Evolutionary conservation across 2,888 invertebrate genomes (phyloP), one percentile per base, ranked within the genome.

Genomic region (Netelia inedita): DNA sequence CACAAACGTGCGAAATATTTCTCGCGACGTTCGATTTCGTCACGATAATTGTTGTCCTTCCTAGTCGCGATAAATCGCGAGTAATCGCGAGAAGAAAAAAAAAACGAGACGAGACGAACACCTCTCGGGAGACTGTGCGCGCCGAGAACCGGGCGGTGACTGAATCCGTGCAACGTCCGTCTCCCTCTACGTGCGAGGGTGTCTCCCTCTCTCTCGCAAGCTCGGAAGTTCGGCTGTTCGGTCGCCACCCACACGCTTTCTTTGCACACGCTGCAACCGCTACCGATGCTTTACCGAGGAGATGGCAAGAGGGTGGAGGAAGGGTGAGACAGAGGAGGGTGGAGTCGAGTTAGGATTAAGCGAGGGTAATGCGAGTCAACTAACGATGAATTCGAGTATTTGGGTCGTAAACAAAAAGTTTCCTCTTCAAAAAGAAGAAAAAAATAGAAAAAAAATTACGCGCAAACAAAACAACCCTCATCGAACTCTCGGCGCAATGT

Each of bases 61-160:
- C 28, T 28, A 6, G 28, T 28, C 28, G 28, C 65, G 80, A 71
- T 65, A 74, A 75, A 72, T 71, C 76, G 46, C 68, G 69, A 75
- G 61, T 55, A 28, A 76, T 55, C 71, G 71, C 28, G 71, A 66
- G 28, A 79, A 76, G 82, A 21, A 57, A 1, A 14, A 23, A 28
- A 61, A 59, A 59, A 59, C 23, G 82, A 61, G 81, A 50, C 82
- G 75, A 85, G 85, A 87, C 66, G 72, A 79, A 85, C 85, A 82
- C 85, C 80, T 88, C 85, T 87, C 87, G 82, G 5, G 83, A 88
- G 86, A 92, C 90, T 90, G 91, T 91, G 89, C 93, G 93, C 93
- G 91, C 93, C 93, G 92, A 92, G 89, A 89, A 91, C 92, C 93
- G 93, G 93, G 93, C 93, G 92, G 93, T 92, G 92, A 93, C 93